Conservation (phyloP, 2,113 vertebrate genomes). For the Siphamia tubifer region DNA sequence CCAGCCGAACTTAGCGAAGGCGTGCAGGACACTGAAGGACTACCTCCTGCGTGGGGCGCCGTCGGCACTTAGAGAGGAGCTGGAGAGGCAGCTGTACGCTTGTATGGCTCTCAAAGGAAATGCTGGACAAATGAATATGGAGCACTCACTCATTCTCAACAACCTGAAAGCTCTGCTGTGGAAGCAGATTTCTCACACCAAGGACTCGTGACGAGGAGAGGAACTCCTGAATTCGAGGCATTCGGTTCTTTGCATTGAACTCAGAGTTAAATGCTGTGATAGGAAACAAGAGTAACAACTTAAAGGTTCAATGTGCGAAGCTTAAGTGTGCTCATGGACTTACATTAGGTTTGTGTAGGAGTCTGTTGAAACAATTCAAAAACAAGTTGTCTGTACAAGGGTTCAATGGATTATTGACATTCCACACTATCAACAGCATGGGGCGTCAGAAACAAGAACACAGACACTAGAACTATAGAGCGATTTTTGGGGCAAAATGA, state of each 20-base stretch:
- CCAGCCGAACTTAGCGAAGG: conserved; percentile 95
- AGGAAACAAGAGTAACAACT: conserved; percentile 3
- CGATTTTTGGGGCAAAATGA: too few relatives aligned
- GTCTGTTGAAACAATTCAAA: too few relatives aligned
- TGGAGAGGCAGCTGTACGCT: conserved; percentile 94
- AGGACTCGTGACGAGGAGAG: conserved; percentile 86
- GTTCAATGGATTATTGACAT: too few relatives aligned
- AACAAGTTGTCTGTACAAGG: too few relatives aligned
- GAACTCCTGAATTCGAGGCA: not conserved
- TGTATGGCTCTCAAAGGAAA: conserved; percentile 93
- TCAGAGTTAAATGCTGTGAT: conserved; percentile 37
- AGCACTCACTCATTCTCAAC: conserved; percentile 97
- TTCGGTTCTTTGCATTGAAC: not conserved
- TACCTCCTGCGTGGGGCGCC: conserved; percentile 93
- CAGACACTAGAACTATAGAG: too few relatives aligned
- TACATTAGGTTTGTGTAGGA: too few relatives aligned
- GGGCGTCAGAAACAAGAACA: too few relatives aligned
- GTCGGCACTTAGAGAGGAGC: conserved; percentile 87
- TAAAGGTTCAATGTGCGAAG: too few relatives aligned
- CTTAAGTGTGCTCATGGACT: too few relatives aligned
- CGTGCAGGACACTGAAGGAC: conserved; percentile 91
- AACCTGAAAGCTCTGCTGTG: conserved; percentile 97
- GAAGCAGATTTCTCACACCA: conserved; percentile 99
- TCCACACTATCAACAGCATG: too few relatives aligned
- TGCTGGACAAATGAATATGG: conserved; percentile 98